Evolutionary conservation across 2,888 invertebrate genomes (phyloP).

Genomic region (Harpalus rubripes): DNA sequence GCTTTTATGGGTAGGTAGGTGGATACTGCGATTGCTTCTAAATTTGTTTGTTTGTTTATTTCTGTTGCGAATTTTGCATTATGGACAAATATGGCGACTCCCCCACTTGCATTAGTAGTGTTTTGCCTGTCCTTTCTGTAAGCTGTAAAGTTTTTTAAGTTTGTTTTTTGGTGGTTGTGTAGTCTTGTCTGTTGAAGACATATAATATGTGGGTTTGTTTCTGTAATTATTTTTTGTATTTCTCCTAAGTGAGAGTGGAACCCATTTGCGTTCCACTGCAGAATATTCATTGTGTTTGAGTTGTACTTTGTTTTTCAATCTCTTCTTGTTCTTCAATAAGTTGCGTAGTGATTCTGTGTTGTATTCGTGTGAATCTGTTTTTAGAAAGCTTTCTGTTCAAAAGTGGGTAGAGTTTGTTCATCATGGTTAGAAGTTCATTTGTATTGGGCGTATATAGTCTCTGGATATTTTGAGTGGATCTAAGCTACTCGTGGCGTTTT

Average conservation of each 20-base stretch:
- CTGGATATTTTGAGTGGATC: not conserved
- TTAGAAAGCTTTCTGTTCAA: too few species aligned
- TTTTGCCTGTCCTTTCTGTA: not conserved
- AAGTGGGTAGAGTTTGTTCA: not conserved
- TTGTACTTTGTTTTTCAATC: too few species aligned
- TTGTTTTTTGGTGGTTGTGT: not conserved
- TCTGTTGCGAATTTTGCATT: not conserved
- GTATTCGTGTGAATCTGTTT: too few species aligned
- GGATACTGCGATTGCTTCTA: too few species aligned
- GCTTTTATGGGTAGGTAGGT: too few species aligned
- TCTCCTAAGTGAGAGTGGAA: not conserved
- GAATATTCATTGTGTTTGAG: too few species aligned
- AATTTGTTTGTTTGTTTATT: too few species aligned
- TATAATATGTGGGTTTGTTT: not conserved
- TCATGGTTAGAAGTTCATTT: conserved; percentile 14
- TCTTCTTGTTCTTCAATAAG: too few species aligned
- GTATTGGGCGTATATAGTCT: conserved; percentile 2
- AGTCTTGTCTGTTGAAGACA: conserved; percentile 23
- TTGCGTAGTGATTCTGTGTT: too few species aligned
- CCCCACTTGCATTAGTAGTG: conserved; percentile 30
- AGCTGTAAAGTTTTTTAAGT: too few species aligned
- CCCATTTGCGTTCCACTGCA: too few species aligned
- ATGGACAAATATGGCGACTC: conserved; percentile 15
- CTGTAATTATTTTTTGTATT: conserved; percentile 15
- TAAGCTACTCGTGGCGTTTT: too few species aligned